These are phyloP conservation scores for Daboia siamensis DNA, from an alignment of 2,113 vertebrate species.

Conservation along the genomic window DNA sequence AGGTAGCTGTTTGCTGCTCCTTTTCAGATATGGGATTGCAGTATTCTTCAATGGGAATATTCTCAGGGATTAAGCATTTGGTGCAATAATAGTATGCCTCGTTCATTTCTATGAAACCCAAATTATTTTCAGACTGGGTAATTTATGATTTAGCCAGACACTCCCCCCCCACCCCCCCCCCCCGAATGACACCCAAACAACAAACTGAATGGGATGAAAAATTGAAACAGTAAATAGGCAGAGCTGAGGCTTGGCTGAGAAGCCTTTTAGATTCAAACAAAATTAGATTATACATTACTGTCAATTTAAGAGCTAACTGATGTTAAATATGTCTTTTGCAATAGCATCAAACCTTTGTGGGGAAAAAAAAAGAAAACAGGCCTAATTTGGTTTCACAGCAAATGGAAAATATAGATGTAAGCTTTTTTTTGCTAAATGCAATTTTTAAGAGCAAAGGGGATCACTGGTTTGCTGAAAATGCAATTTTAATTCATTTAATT, in stretches of 20 bases:
- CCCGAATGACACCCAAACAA: neutral
- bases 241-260: constrained; percentile 31
- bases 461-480: neutral
- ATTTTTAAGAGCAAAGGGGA: neutral
- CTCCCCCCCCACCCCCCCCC: neutral
- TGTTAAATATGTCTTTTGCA: neutral
- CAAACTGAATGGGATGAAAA: constrained; percentile 41
- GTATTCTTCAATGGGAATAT: neutral
- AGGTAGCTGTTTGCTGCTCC: neutral
- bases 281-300: constrained; percentile 20
- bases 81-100: constrained; percentile 14
- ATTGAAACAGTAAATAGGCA: constrained; percentile 28
- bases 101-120: constrained; percentile 15
- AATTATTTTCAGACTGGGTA: constrained; percentile 32
- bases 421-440: neutral
- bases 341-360: neutral
- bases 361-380: neutral
- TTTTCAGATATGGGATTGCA: neutral
- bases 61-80: neutral
- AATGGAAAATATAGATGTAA: neutral
- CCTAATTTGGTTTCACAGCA: neutral
- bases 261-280: constrained; percentile 32
- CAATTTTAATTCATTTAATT: neutral
- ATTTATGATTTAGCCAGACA: constrained; percentile 37
- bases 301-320: neutral